Base-by-base conservation (phyloP, 2,797 vertebrate genomes). In the Enteromius fasciolatus region DNA sequence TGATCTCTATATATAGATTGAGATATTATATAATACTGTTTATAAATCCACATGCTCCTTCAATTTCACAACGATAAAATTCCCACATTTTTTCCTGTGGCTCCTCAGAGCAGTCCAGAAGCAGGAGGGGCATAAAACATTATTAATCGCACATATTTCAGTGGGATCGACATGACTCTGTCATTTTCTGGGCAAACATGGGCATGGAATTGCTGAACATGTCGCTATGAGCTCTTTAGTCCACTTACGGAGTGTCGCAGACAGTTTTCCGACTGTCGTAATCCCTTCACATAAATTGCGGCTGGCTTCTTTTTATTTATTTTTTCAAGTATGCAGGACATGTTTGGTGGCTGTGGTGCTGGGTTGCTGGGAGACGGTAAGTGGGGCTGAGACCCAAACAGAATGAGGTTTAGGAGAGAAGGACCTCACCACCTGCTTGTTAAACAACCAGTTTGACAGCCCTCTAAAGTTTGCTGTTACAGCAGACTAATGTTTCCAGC, bases 361-460 rank as follows among this genome's bases (percentile, higher is more conserved):
- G 31, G 31, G 86, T 87, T 86, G 77, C 87, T 66, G 77, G 28
- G 87, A 69, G 36, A 81, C 80, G 10, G 48, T 31, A n/a, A 76
- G 57, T 64, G 77, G 63, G n/a, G 41, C 46, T 52, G 74, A 48
- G 52, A 87, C 66, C 57, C 76, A 77, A 83, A 78, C 73, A 78
- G 46, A 84, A 76, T 73, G 52, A 85, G 44, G 72, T 67, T 76
- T 69, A 78, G 54, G 78, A 82, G 52, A 84, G 67, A 36, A 25
- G 68, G 81, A 87, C 39, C 33, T 76, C 68, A 85, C 70, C 83
- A 88, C 87, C 83, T 87, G 82, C 85, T 84, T 88, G 82, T 89
- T 86, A 87, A 86, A 85, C 72, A 84, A 74, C 48, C 72, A 59
- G 78, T 78, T 79, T 87, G 82, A 84, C 82, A 86, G 83, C 66